Evolutionary conservation across 2,797 vertebrate species (phyloP).

Genomic region (Chiroxiphia lanceolata): DNA sequence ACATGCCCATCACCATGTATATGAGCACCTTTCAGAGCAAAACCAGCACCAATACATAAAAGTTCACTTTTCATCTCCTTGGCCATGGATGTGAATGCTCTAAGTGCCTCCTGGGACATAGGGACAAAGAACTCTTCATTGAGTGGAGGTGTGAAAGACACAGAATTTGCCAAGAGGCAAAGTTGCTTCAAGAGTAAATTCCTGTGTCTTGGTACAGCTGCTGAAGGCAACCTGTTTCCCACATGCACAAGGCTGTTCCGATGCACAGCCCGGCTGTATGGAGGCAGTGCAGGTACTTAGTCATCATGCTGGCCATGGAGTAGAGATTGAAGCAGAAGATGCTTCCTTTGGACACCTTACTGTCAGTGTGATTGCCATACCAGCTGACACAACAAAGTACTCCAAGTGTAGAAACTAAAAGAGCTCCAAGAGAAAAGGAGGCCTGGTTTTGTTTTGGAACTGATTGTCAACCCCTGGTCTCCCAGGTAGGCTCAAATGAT

Average conservation of each 20-base stretch:
- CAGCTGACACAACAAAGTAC: neutral
- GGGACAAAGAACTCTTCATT: neutral
- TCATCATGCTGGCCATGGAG: neutral
- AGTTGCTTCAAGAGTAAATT: neutral
- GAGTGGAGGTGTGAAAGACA: neutral
- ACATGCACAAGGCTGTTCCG: fast-evolving
- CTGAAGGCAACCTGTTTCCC: neutral
- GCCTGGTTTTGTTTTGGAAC: neutral
- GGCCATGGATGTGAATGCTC: neutral
- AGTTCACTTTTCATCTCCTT: neutral
- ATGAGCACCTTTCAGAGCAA: neutral
- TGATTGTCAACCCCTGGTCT: neutral
- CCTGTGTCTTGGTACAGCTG: neutral
- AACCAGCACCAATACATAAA: neutral
- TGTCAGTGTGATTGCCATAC: neutral
- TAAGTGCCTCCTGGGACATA: neutral
- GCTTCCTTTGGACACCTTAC: neutral
- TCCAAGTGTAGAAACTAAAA: neutral
- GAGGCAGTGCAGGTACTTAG: neutral
- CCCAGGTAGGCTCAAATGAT: neutral
- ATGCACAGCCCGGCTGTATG: neutral
- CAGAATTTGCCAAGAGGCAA: neutral
- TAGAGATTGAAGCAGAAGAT: neutral
- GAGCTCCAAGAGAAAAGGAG: neutral
- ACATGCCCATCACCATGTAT: neutral